Evolutionary conservation across 2,888 invertebrate species (phyloP), one percentile per base, ranked within the genome.

Genomic region (Eucriotettix oculatus): DNA sequence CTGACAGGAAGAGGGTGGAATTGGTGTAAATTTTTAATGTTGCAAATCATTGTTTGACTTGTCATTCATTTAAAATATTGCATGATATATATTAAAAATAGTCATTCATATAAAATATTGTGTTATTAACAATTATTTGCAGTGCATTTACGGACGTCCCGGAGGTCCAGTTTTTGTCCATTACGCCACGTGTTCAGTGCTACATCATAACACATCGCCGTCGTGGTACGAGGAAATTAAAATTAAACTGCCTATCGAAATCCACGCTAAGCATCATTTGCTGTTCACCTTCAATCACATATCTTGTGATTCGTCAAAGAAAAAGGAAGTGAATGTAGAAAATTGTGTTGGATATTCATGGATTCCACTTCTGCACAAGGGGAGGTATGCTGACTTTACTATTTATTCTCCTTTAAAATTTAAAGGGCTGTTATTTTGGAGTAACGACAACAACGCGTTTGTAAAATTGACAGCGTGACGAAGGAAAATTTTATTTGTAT

Each of bases 231-330:
- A 95, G 73, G 96, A 96, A 76, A 84, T 95, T 55, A 98, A 98
- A 77, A 79, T 98, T 61, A 82, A 86, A 40, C 77, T 98, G 44
- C 98, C 98, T 0, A 81, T 90, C 16, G 86, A 90, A 64, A 76
- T 98, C 58, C 86, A 89, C 53, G 75, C 84, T 0, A 84, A 86
- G 58, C 97, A 97, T 73, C 98, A 98, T 72, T 75, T 99, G 60
- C 78, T 98, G 58, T 97, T 98, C 76, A 90, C 91, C 7, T 97
- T 98, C 76, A 87, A 90, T 70, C 98, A 98, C 73, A 89, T 99
- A 63, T 93, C 94, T 63, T 96, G 97, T 71, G 90, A 93, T 74
- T 80, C 87, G 65, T 81, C 87, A 58, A 87, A 88, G 73, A 81
- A 80, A 68, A 16, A 16, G 9, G 82, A 84, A 59, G 87, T 87